Evolutionary conservation across 2,113 vertebrate genomes (phyloP), one percentile per base, ranked within the genome.

Genomic region (Taxidea taxus): DNA sequence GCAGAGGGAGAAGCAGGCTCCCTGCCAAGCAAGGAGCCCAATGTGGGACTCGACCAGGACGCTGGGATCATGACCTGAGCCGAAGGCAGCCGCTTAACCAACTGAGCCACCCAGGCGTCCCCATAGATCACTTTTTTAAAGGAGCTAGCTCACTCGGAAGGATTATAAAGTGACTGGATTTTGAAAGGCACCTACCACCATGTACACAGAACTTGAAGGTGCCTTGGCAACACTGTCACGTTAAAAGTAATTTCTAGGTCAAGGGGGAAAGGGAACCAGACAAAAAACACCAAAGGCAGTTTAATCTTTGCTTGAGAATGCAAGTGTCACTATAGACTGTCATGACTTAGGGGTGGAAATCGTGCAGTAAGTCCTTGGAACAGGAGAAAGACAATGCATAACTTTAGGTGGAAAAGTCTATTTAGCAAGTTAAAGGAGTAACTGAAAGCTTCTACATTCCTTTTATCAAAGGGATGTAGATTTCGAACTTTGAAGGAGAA

Each of bases 351-450:
- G 51, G 37, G 10, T 4, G 60, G 39, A 87, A 64, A 86, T 0
- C 6, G 51, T 39, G 2, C 14, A 25, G 29, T 49, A n/a, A 56
- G 72, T 34, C 70, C n/a, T 93, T 87, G 54, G 74, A 87, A 58
- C 62, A 87, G 75, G 64, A 80, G 85, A 91, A 93, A 60, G 20
- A 84, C 37, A 83, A 81, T 13, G 39, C 0, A 7, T 20, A 78
- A 72, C 54, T 44, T 27, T 23, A 87, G 80, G 64, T 68, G 25
- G 94, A 58, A 92, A 94, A 94, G 92, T 39, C 47, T 15, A 70
- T 37, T 93, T 81, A 90, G 68, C 75, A 95, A 93, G n/a, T 42
- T 91, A 87, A 87, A 96, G 29, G 15, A 94, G 49, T 81, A 90
- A 84, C 80, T 31, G 31, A 44, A 94, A 92, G 44, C 72, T 83